phyloP scores from a whole-genome alignment of 2,888 invertebrate species.

The Oegoconia quadripuncta region DNA sequence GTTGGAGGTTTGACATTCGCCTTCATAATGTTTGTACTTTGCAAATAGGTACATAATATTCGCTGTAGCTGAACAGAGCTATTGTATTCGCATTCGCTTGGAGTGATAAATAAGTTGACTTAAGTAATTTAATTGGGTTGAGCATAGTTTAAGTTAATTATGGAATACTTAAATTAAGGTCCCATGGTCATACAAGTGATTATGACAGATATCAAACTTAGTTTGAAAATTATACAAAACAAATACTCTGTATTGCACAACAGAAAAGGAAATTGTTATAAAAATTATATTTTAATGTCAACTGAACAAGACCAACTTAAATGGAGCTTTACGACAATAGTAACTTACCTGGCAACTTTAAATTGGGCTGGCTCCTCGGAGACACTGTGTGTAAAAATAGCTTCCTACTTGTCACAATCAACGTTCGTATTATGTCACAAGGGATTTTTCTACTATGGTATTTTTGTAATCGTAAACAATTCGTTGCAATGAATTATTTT shows the following conservation, averaged over 20 bases:
- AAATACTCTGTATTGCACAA: neutral
- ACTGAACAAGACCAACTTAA: constrained; percentile 1
- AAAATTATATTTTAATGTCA: constrained; percentile 1
- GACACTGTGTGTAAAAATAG: constrained; percentile 17
- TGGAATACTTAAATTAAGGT: too few species aligned
- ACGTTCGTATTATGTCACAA: too few species aligned
- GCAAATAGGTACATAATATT: too few species aligned
- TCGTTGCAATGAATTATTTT: neutral
- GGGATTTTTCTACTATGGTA: neutral
- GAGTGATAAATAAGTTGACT: too few species aligned
- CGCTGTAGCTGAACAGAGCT: too few species aligned
- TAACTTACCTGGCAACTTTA: constrained; percentile 34
- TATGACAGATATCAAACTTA: neutral
- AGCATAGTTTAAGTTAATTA: too few species aligned
- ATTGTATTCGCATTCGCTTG: too few species aligned
- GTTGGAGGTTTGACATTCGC: too few species aligned
- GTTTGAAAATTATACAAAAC: neutral
- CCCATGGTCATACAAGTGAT: neutral
- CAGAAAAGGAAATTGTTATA: neutral
- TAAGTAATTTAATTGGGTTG: too few species aligned
- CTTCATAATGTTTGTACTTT: too few species aligned
- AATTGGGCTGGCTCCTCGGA: constrained; percentile 20
- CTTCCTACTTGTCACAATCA: neutral
- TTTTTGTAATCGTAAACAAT: constrained; percentile 5
- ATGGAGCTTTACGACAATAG: constrained; percentile 3